These are phyloP conservation scores for Wasmannia auropunctata DNA, from an alignment of 1,140 invertebrate species.

Conservation along the genomic window DNA sequence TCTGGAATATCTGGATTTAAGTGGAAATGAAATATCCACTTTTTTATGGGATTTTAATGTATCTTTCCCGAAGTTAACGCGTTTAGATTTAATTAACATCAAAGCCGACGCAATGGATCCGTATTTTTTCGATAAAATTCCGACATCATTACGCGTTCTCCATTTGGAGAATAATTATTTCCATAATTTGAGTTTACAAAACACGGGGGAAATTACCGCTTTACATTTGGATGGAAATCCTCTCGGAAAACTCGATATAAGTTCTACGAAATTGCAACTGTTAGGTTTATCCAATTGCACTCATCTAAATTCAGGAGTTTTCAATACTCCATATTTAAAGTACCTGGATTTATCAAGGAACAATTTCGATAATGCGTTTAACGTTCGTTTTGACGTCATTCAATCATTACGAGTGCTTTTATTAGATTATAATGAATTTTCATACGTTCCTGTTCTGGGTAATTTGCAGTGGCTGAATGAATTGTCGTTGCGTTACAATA, in stretches of 20 bases:
- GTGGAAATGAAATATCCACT: background rate
- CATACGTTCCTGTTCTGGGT: background rate
- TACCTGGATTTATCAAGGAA: constrained; percentile 35
- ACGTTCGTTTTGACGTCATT: background rate
- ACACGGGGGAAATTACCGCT: background rate
- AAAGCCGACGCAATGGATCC: fast-evolving
- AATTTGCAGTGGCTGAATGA: background rate
- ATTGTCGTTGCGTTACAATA: constrained; percentile 50
- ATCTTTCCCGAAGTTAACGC: background rate
- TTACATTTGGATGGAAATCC: constrained; percentile 27
- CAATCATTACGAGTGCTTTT: background rate
- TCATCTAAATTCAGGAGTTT: background rate
- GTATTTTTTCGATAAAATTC: background rate
- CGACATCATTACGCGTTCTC: constrained; percentile 2
- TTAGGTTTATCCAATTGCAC: no score
- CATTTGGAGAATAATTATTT: constrained; percentile 40
- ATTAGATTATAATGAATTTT: constrained; percentile 43
- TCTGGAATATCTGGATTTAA: constrained; percentile 19
- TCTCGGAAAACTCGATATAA: background rate
- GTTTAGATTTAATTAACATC: constrained; percentile 5
- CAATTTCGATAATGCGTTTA: fast-evolving
- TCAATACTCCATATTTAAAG: background rate
- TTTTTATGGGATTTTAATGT: background rate
- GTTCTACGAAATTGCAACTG: background rate
- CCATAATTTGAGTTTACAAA: background rate